phyloP scores from a whole-genome alignment of 2,113 vertebrate species.

The Pygathrix nemaeus region DNA sequence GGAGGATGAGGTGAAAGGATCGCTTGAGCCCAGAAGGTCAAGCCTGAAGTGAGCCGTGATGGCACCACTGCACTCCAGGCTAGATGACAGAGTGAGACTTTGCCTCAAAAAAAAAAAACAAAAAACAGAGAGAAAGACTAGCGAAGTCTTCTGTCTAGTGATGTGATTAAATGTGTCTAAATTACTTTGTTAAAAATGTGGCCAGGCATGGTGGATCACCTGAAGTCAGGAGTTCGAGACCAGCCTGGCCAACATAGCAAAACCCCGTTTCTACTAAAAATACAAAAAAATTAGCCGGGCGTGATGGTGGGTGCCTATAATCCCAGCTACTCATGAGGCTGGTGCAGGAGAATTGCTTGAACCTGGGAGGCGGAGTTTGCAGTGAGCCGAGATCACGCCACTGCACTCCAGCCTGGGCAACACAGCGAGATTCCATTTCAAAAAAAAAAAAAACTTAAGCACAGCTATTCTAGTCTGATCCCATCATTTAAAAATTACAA shows the following conservation, averaged over 20 bases:
- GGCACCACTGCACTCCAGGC: no score
- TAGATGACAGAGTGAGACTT: no score
- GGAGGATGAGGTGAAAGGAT: no score
- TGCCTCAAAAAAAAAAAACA: no score
- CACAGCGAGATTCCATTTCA: background rate
- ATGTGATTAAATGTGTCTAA: background rate
- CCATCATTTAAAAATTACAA: constrained; percentile 8
- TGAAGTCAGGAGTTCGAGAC: background rate
- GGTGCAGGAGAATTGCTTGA: background rate
- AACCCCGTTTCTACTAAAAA: background rate
- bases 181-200: background rate
- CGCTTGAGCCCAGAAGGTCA: no score
- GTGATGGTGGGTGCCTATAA: background rate
- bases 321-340: background rate
- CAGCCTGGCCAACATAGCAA: background rate
- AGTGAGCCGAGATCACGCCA: background rate
- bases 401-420: background rate
- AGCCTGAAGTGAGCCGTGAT: no score
- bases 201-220: background rate
- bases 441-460: background rate
- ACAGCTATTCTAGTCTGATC: background rate
- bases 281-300: background rate
- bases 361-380: background rate
- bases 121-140: background rate
- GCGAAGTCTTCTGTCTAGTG: background rate